Evolutionary conservation across 1,140 invertebrate genomes (phyloP).

Genomic region (Homarus americanus): DNA sequence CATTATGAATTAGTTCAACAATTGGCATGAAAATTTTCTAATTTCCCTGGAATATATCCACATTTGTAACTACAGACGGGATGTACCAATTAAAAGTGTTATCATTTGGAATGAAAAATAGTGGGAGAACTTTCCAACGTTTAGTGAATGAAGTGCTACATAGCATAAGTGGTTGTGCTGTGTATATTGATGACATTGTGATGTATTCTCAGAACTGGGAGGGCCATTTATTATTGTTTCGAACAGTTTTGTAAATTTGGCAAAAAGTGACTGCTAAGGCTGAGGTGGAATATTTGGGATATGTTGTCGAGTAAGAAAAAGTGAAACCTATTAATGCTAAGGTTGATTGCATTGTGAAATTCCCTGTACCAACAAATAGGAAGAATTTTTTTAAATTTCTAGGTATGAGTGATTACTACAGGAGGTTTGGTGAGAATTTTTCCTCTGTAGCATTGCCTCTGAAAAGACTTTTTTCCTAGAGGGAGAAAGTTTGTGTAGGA

Average conservation of each 20-base stretch:
- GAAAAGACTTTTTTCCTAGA: no score
- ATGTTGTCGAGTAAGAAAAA: constrained; percentile 3
- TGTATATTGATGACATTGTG: constrained; percentile 12
- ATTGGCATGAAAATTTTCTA: no score
- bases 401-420: no score
- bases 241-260: not conserved
- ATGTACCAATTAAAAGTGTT: constrained; percentile 11
- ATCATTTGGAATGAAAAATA: no score
- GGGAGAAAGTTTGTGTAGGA: not conserved
- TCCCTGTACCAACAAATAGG: constrained; percentile 17
- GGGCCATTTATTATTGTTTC: not conserved
- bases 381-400: constrained; percentile 13
- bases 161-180: not conserved
- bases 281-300: constrained; percentile 15
- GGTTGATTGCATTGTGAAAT: constrained; percentile 2
- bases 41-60: not conserved
- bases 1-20: no score
- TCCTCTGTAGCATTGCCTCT: not conserved
- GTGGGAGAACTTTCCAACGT: no score
- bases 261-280: constrained; percentile 19
- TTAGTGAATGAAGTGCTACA: not conserved
- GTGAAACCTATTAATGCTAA: not conserved
- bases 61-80: constrained; percentile 15
- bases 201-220: constrained; percentile 6
- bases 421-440: constrained; percentile 27